Conservation (phyloP, 64 coral and sea anemone species). For the Montipora efflorescens region DNA sequence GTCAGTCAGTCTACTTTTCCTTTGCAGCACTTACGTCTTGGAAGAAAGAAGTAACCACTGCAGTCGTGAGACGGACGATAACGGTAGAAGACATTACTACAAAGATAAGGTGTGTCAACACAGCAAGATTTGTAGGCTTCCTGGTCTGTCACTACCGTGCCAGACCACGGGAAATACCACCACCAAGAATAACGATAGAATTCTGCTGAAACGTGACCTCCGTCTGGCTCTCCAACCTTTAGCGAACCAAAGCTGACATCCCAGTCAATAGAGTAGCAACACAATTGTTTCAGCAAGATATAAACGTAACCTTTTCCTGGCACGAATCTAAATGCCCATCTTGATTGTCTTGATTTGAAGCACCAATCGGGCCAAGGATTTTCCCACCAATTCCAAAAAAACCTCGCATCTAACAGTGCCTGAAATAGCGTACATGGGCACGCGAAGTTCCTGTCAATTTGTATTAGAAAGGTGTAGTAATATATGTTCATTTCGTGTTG, state of each 20-base stretch:
- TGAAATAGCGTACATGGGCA: constrained; percentile 28
- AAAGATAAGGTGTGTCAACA: constrained; percentile 34
- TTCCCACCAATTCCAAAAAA: constrained; percentile 8
- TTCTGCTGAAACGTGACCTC: constrained; percentile 10
- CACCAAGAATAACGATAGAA: not conserved
- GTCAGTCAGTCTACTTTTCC: not conserved
- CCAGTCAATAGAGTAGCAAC: constrained; percentile 38
- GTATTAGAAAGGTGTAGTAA: too few species aligned
- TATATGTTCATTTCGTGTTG: too few species aligned
- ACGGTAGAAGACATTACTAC: constrained; percentile 35
- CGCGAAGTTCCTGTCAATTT: not conserved
- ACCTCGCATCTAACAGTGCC: constrained; percentile 42
- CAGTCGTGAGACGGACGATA: constrained; percentile 61
- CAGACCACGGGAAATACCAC: not conserved
- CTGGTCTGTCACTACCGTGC: not conserved
- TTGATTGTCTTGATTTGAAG: constrained; percentile 9
- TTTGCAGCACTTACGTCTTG: constrained; percentile 47
- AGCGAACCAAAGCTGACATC: not conserved
- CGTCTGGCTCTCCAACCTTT: constrained; percentile 14
- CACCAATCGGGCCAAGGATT: constrained; percentile 27
- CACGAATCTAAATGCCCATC: not conserved
- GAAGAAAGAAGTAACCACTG: not conserved
- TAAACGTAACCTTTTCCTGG: not conserved
- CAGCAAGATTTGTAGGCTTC: constrained; percentile 60
- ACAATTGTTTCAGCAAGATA: constrained; percentile 23